Evolutionary conservation across 2,113 vertebrate species (phyloP).

Genomic region (Smithornis capensis): DNA sequence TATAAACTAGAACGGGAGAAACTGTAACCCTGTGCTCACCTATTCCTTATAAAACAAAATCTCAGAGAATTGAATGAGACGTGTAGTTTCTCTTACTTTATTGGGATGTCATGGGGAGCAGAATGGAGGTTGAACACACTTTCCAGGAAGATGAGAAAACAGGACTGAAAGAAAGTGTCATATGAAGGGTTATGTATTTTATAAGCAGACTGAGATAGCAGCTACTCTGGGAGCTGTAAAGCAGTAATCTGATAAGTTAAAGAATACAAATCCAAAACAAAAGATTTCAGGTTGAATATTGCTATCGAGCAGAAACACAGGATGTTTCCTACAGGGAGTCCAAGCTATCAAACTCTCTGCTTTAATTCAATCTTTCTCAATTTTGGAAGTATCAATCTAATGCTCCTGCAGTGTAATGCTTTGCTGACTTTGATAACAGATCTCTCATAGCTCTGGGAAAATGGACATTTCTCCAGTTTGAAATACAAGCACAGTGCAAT

Average conservation of each 20-base stretch:
- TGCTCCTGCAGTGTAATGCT: neutral
- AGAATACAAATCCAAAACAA: neutral
- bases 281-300: constrained; percentile 12
- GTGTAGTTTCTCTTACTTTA: constrained; percentile 42
- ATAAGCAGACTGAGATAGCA: neutral
- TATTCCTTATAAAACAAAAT: constrained; percentile 40
- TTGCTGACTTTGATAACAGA: constrained; percentile 25
- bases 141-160: neutral
- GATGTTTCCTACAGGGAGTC: constrained; percentile 18
- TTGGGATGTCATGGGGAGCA: constrained; percentile 18
- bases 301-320: neutral
- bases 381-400: constrained; percentile 36
- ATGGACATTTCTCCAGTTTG: neutral
- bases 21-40: constrained; percentile 37
- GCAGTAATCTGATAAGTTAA: neutral
- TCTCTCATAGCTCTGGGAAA: constrained; percentile 9
- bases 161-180: neutral
- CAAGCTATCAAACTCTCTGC: neutral
- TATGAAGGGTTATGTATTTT: neutral
- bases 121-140: neutral
- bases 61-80: constrained; percentile 47
- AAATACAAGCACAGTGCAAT: neutral
- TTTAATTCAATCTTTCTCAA: constrained; percentile 50
- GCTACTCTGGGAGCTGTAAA: constrained; percentile 28
- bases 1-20: constrained; percentile 5